phyloP scores from a whole-genome alignment of 2,113 vertebrate species.

The Rhadina sibilatrix region DNA sequence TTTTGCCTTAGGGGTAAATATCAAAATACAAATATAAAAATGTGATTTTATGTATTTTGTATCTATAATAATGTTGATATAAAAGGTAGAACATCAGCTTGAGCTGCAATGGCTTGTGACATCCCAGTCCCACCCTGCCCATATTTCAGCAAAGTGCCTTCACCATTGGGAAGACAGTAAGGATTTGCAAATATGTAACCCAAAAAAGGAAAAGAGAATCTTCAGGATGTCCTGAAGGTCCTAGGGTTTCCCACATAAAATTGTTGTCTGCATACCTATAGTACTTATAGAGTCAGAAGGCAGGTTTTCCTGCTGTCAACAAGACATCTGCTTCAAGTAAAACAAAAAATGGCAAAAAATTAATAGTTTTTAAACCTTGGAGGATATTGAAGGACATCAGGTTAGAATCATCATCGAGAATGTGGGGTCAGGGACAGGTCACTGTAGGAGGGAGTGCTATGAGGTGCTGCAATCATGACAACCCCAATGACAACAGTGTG shows the following conservation, averaged over 20 bases:
- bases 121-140: rapidly evolving
- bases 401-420: rapidly evolving
- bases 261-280: neutral
- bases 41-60: neutral
- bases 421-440: neutral
- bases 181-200: neutral
- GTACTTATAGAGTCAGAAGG: neutral
- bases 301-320: rapidly evolving
- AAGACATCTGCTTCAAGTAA: neutral
- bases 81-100: neutral
- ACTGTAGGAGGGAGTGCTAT: rapidly evolving
- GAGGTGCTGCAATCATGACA: neutral
- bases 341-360: neutral
- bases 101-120: neutral
- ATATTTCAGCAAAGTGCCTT: neutral
- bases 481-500: rapidly evolving
- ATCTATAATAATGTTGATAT: neutral
- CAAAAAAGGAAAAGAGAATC: neutral
- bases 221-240: neutral
- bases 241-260: neutral
- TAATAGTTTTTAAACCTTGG: neutral
- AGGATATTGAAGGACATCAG: neutral
- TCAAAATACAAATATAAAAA: neutral
- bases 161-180: neutral
- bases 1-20: neutral